Evolutionary conservation across 2,888 invertebrate genomes (phyloP).

Genomic region (Andrena minutula): DNA sequence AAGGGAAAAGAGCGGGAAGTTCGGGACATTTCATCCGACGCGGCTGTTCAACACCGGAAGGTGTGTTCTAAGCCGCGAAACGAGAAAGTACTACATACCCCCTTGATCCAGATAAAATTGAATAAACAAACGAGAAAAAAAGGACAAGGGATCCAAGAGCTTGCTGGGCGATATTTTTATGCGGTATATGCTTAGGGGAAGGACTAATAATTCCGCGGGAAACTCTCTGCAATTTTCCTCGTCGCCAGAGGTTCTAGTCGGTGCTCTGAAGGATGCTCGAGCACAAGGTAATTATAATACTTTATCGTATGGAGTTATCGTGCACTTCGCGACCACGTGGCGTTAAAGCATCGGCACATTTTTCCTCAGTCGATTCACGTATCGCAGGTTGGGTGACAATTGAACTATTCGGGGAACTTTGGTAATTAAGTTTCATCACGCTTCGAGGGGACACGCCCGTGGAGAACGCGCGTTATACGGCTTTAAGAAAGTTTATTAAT

Average conservation of each 20-base stretch:
- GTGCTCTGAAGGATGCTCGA: not conserved
- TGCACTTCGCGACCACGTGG: not conserved
- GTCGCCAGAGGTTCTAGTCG: not conserved
- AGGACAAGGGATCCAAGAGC: not conserved
- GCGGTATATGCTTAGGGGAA: not conserved
- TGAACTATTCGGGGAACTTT: not conserved
- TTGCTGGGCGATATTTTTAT: slow-evolving; percentile 5
- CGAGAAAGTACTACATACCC: not conserved
- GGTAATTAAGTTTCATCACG: slow-evolving; percentile 10
- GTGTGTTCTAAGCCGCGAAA: not conserved
- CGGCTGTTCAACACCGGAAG: slow-evolving; percentile 12
- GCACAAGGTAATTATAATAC: slow-evolving; percentile 13
- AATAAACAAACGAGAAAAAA: slow-evolving; percentile 18
- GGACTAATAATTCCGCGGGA: not conserved
- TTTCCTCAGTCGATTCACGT: not conserved
- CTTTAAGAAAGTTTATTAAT: slow-evolving; percentile 36
- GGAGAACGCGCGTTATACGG: not conserved
- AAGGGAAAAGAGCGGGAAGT: not conserved
- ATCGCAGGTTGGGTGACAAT: not conserved
- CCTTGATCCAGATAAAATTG: not conserved
- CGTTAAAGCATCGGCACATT: not conserved
- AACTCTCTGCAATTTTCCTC: not conserved
- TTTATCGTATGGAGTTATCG: slow-evolving; percentile 8
- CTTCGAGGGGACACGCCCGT: not conserved
- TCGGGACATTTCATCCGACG: not conserved